Evolutionary conservation across 1,140 invertebrate species (phyloP), one percentile per base, ranked within the genome.

Genomic region (Hylaeus volcanicus): DNA sequence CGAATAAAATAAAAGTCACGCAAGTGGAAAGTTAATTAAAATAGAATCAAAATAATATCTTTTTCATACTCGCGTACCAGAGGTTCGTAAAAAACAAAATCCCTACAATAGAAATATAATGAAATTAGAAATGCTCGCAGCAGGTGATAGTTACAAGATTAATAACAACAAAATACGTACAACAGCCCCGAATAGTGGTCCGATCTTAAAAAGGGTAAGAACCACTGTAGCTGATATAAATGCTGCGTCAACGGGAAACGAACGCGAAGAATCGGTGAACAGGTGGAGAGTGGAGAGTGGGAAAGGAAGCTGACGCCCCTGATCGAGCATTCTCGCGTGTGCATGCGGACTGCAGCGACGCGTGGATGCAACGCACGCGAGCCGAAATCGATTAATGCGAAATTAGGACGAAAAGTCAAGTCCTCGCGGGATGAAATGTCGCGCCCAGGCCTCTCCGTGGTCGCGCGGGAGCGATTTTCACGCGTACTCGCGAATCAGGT

Each of bases 391-490:
- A 86, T 86, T 83, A 86, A 71, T 39, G 75, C 65, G 73, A 55
- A 86, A 86, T 86, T 86, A 78, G 85, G 80, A 73, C 80, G 81
- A 83, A 83, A 79, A 86, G 84, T 86, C 80, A 85, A 77, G 71
- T 86, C 63, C 66, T 71, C 79, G 56, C 69, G 41, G 66, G 80
- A 79, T 65, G 76, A 82, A 81, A 74, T 63, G 79, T 82, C 79
- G 55, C 37, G 37, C 58, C 53, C 58, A 61, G 79, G 63, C 75
- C 51, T 41, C 41, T 3, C 64, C 11, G 51, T 61, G 51, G 60
- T 64, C 61, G 69, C 41, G 26, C 51, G 26, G 51, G 74, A 70
- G n/a, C 61, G 74, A 75, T 75, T 75, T 75, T 66, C 74, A 43
- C 74, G 48, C 63, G 74, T 48, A 39, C 64, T 55, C 48, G 39